Conservation (phyloP, 2,797 vertebrate genomes). For the Hemitrygon akajei region DNA sequence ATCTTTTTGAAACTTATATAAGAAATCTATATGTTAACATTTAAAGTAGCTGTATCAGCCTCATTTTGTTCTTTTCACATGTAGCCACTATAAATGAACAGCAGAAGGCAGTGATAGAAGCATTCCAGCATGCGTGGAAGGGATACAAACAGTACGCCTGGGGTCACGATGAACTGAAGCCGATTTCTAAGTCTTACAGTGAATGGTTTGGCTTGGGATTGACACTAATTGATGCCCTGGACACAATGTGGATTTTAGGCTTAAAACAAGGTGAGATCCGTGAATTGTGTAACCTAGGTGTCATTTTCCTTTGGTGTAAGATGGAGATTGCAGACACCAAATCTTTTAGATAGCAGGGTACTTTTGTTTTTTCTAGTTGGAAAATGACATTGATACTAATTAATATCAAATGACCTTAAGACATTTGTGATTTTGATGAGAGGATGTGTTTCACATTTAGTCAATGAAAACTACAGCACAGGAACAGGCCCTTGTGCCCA, state of each 20-base stretch:
- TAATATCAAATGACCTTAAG: neutral
- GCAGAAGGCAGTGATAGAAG: constrained; percentile 66
- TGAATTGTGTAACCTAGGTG: neutral
- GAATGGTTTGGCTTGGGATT: constrained; percentile 93
- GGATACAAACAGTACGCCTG: constrained; percentile 83
- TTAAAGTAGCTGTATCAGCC: neutral
- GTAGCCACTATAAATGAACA: constrained; percentile 44
- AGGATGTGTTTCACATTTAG: neutral
- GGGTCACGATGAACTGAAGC: constrained; percentile 88
- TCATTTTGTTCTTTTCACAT: neutral
- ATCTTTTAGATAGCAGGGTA: neutral
- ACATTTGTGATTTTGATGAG: neutral
- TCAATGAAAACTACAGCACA: no score
- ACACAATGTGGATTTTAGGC: constrained; percentile 91
- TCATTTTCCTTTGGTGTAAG: neutral
- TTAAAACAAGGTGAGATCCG: constrained; percentile 71
- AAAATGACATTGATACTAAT: neutral
- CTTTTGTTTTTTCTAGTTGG: neutral
- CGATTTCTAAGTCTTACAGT: constrained; percentile 75
- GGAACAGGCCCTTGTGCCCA: no score
- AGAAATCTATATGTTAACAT: neutral
- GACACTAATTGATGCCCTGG: constrained; percentile 81
- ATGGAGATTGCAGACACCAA: neutral
- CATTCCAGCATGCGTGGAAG: constrained; percentile 84
- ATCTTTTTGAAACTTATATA: neutral